These are phyloP conservation scores for Escarpia spicata DNA, from an alignment of 2,888 invertebrate genomes.

Conservation along the genomic window DNA sequence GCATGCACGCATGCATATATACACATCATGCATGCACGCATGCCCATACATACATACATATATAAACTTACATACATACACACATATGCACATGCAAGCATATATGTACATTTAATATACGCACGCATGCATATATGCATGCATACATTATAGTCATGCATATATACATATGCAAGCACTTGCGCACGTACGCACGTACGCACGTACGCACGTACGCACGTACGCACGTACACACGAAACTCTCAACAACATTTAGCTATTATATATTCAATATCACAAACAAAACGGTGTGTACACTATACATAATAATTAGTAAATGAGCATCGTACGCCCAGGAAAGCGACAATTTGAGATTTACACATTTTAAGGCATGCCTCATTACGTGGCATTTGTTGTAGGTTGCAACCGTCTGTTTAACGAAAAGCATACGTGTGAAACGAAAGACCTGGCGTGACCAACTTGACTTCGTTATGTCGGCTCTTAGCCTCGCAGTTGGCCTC, in stretches of 20 bases:
- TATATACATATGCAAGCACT: constrained; percentile 20
- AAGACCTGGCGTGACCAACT: background rate
- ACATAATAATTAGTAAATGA: too few species aligned
- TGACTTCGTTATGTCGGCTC: background rate
- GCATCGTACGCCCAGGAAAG: too few species aligned
- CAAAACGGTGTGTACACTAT: too few species aligned
- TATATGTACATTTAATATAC: constrained; percentile 28
- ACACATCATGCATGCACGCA: constrained; percentile 27
- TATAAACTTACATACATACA: constrained; percentile 26
- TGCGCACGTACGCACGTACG: constrained; percentile 21
- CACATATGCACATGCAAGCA: constrained; percentile 27
- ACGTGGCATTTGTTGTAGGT: too few species aligned
- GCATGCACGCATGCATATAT: background rate
- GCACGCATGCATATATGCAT: constrained; percentile 27
- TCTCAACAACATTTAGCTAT: background rate
- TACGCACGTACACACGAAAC: background rate
- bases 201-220: constrained; percentile 13
- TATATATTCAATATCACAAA: too few species aligned
- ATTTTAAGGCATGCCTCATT: too few species aligned
- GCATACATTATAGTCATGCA: constrained; percentile 21
- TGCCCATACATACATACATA: constrained; percentile 29
- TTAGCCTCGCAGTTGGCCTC: background rate
- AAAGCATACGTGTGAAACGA: background rate
- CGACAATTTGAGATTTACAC: too few species aligned
- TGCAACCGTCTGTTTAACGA: too few species aligned